Conservation (phyloP, 2,113 vertebrate species). For the Parotia lawesii region DNA sequence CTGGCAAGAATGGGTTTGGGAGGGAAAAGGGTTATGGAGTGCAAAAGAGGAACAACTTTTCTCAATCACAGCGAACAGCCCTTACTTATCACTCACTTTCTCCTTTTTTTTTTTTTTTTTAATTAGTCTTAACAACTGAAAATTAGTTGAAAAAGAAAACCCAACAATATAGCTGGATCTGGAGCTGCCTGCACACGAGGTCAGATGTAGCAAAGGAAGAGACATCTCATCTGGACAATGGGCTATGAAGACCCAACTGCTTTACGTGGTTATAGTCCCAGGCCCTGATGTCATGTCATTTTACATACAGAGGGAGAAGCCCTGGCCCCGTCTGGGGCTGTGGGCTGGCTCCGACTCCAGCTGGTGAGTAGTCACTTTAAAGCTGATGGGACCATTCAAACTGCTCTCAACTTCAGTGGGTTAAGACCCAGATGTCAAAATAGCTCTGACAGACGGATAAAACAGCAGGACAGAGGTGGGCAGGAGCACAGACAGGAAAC, state of each 20-base stretch:
- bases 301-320: background rate
- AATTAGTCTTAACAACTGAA: background rate
- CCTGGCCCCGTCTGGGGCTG: fast-evolving
- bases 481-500: constrained; percentile 8
- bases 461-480: background rate
- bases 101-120: background rate
- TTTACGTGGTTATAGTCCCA: background rate
- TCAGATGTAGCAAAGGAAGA: background rate
- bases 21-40: background rate
- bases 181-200: background rate
- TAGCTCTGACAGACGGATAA: background rate
- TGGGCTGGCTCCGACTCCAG: background rate
- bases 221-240: fast-evolving
- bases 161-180: background rate
- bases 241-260: background rate
- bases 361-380: background rate
- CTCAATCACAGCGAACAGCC: background rate
- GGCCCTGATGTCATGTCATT: background rate
- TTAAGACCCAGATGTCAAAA: background rate
- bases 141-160: background rate
- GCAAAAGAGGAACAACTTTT: background rate
- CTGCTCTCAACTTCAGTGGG: background rate
- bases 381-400: background rate
- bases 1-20: background rate
- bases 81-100: background rate